Evolutionary conservation across 1,140 invertebrate genomes (phyloP), one percentile per base, ranked within the genome.

Genomic region (Daktulosphaira vitifoliae): DNA sequence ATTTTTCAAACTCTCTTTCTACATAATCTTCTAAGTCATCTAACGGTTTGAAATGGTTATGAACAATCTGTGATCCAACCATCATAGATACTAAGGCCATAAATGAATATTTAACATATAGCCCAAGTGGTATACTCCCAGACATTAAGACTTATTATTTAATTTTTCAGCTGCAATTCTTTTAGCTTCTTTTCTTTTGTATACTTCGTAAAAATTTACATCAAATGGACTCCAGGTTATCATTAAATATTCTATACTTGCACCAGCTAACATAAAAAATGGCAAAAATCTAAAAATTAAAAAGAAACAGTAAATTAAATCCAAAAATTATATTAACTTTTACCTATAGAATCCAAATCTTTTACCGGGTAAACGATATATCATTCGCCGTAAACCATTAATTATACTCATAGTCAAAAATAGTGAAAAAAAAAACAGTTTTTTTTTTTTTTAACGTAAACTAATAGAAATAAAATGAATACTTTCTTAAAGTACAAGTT

Each of bases 121-220:
- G 1, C 15, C n/a, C 3, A 59, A 46, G 6, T 6, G 39, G 18
- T 46, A 59, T 46, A 20, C 18, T 42, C 42, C 39, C 9, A 18
- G 23, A 26, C 39, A 59, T 59, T 46, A 59, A 5, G 3, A 2
- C 26, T 59, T n/a, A 18, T 59, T 9, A 4, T 46, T 59, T 15
- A 44, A 44, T 18, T 23, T 44, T 0, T 18, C 25, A 2, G 23
- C 39, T 18, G 54, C 54, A 39, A 59, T 59, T 59, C 42, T 20
- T 46, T 59, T 44, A n/a, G 54, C 54, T 13, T 46, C 33, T 29
- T 59, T 59, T 1, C 39, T 20, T 46, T 59, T 59, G 13, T 59
- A 59, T 15, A 59, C 54, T 59, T 59, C 54, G 18, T 59, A 59
- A 59, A 59, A 59, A 59, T 59, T 59, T 15, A 59, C 39, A 29